Evolutionary conservation across 2,888 invertebrate species (phyloP).

Genomic region (Diabrotica balteata): DNA sequence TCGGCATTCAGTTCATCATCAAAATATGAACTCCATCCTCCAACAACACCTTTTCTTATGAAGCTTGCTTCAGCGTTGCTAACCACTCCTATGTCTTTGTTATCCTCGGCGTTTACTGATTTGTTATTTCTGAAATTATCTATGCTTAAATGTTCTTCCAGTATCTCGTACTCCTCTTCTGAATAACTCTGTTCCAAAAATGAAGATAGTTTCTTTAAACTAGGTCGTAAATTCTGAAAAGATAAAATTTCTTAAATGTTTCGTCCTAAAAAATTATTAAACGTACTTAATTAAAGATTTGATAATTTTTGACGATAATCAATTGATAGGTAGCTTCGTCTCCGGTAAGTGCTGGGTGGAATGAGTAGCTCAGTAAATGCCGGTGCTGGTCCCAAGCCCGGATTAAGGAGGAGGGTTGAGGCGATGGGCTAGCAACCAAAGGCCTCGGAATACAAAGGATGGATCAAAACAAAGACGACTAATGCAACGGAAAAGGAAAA

Average conservation of each 20-base stretch:
- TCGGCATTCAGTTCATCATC: conserved; percentile 69
- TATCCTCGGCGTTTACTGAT: conserved; percentile 74
- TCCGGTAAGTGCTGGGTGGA: no score
- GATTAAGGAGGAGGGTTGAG: no score
- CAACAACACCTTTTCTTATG: conserved; percentile 71
- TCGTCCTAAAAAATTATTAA: no score
- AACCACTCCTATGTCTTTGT: conserved; percentile 69
- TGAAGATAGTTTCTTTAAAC: conserved; percentile 66
- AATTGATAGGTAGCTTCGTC: no score
- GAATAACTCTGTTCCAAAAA: conserved; percentile 70
- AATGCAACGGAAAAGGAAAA: no score
- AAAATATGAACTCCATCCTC: conserved; percentile 78
- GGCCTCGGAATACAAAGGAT: no score
- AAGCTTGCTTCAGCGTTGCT: conserved; percentile 68
- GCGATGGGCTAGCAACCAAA: no score
- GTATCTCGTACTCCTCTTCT: conserved; percentile 65
- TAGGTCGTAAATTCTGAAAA: conserved; percentile 67
- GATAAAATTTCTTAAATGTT: neutral
- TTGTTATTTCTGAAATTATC: conserved; percentile 83
- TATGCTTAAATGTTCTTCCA: conserved; percentile 79
- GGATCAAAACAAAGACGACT: no score
- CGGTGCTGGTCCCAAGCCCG: no score
- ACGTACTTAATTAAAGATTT: no score
- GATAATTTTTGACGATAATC: no score
- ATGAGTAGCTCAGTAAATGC: no score